These are phyloP conservation scores for Sceloporus tristichus DNA, from an alignment of 2,113 vertebrate species.

Conservation along the genomic window DNA sequence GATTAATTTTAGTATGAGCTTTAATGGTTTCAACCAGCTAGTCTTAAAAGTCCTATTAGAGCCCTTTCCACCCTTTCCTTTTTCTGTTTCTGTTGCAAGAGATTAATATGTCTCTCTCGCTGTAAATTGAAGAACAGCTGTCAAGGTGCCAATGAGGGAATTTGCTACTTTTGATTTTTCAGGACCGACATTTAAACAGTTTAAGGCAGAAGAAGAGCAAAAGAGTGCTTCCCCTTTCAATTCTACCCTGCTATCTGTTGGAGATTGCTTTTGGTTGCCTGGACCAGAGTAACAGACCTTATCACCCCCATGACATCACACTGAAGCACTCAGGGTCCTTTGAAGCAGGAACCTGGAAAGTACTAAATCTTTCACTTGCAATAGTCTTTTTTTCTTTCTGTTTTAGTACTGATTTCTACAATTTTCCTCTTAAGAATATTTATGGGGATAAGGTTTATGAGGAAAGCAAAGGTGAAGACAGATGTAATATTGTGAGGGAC, in stretches of 20 bases:
- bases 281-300: slow-evolving; percentile 14
- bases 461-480: slow-evolving; percentile 52
- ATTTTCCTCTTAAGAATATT: slow-evolving; percentile 54
- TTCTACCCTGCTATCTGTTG: too few species aligned
- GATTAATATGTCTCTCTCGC: too few species aligned
- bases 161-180: neutral
- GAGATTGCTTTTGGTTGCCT: neutral
- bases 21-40: neutral
- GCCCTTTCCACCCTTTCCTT: too few species aligned
- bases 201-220: neutral
- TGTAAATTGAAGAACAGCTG: neutral
- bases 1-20: neutral
- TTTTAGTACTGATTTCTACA: slow-evolving; percentile 69
- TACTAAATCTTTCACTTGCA: slow-evolving; percentile 24
- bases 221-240: too few species aligned
- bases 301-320: slow-evolving; percentile 23
- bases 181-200: neutral
- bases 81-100: too few species aligned
- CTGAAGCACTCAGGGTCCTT: slow-evolving; percentile 3
- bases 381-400: slow-evolving; percentile 75
- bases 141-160: neutral
- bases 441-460: slow-evolving; percentile 36
- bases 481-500: neutral
- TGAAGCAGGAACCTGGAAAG: slow-evolving; percentile 18
- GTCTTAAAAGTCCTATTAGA: neutral